Base-by-base conservation (phyloP, 2,888 invertebrate genomes). In the Pachydiplax longipennis region DNA sequence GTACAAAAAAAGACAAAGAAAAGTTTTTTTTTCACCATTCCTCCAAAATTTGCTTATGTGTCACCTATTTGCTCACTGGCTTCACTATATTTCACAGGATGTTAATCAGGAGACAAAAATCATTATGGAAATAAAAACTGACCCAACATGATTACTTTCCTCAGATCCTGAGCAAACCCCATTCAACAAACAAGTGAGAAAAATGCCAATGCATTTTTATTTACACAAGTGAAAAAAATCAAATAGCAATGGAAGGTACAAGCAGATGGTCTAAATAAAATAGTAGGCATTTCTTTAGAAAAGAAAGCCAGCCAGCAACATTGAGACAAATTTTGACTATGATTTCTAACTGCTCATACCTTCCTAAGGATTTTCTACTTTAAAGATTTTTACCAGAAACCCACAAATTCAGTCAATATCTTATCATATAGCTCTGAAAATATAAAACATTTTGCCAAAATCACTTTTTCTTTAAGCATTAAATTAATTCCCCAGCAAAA, bases 1-100 rank as follows among this genome's bases (percentile, higher is more conserved):
- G 87, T 87, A 87, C 61, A 87, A 87, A 58, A 87, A 87, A 87
- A 87, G 87, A 25, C 87, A 87, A 87, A 87, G 87, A 87, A 87
- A 87, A 87, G 53, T 53, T 83, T 53, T 37, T n/a, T 37, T 37
- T 61, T 87, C 87, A 87, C 87, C 87, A 87, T 61, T 87, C 87
- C 87, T 87, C 87, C 87, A 87, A 87, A 87, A 87, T 87, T 87
- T 37, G 58, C 35, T 53, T 40, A 35, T 65, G 87, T 65, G 87
- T 87, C 37, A 58, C 87, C 87, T 87, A 37, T 35, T 61, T 87
- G 87, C 87, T 87, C 87, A 87, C 87, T 87, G 87, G 61, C 87
- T 61, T 87, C 87, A 87, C 58, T 37, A 18, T 12, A 37, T 61
- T 37, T 35, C 58, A 87, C 53, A 61, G 87, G 87, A 10, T 35